A percentile compares a stretch with the other conserved stretches of the same genome.
Evolutionary conservation across 2,888 invertebrate species (phyloP).

Genomic region (Sarcophaga carnaria): DNA sequence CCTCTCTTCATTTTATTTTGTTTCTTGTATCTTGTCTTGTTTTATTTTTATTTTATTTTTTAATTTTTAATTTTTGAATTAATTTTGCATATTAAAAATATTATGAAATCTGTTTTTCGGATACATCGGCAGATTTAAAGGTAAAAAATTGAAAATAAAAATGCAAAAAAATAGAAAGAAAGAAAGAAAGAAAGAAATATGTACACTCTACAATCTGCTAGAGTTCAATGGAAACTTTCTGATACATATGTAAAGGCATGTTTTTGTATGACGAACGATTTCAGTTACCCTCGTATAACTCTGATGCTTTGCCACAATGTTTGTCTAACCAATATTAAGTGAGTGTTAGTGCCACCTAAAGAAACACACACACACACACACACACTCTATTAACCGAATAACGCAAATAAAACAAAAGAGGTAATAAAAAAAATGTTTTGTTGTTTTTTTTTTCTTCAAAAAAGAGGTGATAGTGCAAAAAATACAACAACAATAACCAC

Average conservation of each 20-base stretch:
- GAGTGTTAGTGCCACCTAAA: background rate
- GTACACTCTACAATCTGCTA: constrained; percentile 10
- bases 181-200: too few species aligned
- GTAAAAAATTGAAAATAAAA: background rate
- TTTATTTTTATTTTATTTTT: background rate
- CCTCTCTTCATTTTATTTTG: constrained; percentile 22
- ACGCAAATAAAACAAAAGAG: constrained; percentile 29
- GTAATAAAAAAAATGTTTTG: background rate
- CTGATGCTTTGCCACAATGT: too few species aligned
- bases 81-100: constrained; percentile 71
- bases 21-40: too few species aligned
- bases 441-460: background rate
- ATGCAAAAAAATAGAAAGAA: background rate
- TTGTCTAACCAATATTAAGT: too few species aligned
- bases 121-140: constrained; percentile 27
- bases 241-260: constrained; percentile 5
- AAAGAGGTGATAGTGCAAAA: constrained; percentile 73
- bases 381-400: constrained; percentile 44
- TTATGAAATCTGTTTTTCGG: constrained; percentile 74
- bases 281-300: too few species aligned
- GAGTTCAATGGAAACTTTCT: constrained; percentile 65
- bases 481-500: constrained; percentile 44
- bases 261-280: too few species aligned
- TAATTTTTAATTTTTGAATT: constrained; percentile 59
- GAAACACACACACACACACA: background rate